These are phyloP conservation scores for Drosophila infuscata DNA, from an alignment of 2,888 invertebrate species.

Conservation along the genomic window DNA sequence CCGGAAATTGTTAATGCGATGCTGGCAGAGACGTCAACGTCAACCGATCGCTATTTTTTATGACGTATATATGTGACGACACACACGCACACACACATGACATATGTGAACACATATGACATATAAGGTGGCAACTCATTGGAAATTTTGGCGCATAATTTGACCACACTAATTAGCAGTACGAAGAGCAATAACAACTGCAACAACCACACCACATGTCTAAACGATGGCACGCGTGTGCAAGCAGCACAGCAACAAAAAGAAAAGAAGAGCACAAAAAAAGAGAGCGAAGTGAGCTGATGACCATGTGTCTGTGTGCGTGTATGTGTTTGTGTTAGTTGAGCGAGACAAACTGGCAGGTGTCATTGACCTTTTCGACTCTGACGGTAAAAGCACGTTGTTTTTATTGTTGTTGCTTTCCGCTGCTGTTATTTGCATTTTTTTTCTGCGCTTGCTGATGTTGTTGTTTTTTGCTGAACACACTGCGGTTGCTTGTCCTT, in stretches of 20 bases:
- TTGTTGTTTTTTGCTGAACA: constrained; percentile 41
- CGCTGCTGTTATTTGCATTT: constrained; percentile 50
- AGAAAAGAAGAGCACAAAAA: constrained; percentile 24
- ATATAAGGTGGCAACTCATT: constrained; percentile 54
- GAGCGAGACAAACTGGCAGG: constrained; percentile 75
- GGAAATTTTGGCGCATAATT: constrained; percentile 72
- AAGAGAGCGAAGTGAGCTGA: constrained; percentile 58
- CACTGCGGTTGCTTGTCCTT: constrained; percentile 68
- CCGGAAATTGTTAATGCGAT: constrained; percentile 78
- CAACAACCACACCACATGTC: constrained; percentile 61
- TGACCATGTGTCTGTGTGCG: constrained; percentile 45
- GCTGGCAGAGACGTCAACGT: constrained; percentile 46
- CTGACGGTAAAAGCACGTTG: constrained; percentile 66
- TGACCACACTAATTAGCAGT: constrained; percentile 76
- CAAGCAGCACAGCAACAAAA: constrained; percentile 40
- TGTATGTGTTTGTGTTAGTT: constrained; percentile 45
- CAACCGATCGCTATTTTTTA: constrained; percentile 63
- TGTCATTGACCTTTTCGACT: constrained; percentile 78
- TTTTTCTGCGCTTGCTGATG: constrained; percentile 59
- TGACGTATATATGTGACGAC: constrained; percentile 68
- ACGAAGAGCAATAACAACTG: constrained; percentile 40
- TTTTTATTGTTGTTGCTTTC: constrained; percentile 47
- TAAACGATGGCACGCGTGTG: constrained; percentile 62
- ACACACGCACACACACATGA: constrained; percentile 17
- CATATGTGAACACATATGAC: constrained; percentile 8